These are phyloP conservation scores for Caenorhabditis zanzibari DNA, from an alignment of 2,888 invertebrate species.

Conservation along the genomic window DNA sequence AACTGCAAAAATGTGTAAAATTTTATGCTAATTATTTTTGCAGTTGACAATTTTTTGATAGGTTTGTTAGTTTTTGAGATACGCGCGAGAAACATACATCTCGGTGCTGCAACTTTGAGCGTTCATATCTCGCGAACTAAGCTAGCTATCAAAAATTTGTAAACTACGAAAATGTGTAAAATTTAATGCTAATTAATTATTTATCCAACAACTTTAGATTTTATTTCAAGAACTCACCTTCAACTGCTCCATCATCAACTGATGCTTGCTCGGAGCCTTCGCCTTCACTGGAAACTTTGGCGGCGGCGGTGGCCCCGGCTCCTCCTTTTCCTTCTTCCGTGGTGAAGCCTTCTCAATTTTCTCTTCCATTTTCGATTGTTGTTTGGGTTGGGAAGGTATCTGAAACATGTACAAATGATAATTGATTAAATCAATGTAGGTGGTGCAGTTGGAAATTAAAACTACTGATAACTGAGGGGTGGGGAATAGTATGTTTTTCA, in stretches of 20 bases:
- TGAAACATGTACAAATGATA: slow-evolving; percentile 22
- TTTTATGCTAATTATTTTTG: too few relatives aligned
- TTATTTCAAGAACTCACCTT: slow-evolving; percentile 50
- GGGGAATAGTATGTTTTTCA: slow-evolving; percentile 27
- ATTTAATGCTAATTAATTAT: too few relatives aligned
- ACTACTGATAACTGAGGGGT: slow-evolving; percentile 35
- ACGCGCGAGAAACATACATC: too few relatives aligned
- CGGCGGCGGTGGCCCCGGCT: slow-evolving; percentile 49
- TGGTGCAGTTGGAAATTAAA: slow-evolving; percentile 6
- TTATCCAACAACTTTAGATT: not conserved
- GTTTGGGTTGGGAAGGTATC: not conserved
- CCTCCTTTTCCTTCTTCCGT: slow-evolving; percentile 37
- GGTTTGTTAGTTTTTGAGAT: too few relatives aligned
- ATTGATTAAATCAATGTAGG: slow-evolving; percentile 40
- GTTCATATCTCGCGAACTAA: too few relatives aligned
- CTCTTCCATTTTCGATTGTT: slow-evolving; percentile 41
- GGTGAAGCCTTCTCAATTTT: not conserved
- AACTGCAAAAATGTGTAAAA: too few relatives aligned
- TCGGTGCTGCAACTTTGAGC: too few relatives aligned
- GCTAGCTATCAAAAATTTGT: too few relatives aligned
- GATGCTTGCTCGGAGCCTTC: slow-evolving; percentile 77
- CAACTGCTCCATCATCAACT: slow-evolving; percentile 75
- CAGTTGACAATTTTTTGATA: too few relatives aligned
- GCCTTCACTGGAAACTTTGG: slow-evolving; percentile 77
- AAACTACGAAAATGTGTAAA: too few relatives aligned